Evolutionary conservation across 2,888 invertebrate species (phyloP).

Genomic region (Limnephilus auricula): DNA sequence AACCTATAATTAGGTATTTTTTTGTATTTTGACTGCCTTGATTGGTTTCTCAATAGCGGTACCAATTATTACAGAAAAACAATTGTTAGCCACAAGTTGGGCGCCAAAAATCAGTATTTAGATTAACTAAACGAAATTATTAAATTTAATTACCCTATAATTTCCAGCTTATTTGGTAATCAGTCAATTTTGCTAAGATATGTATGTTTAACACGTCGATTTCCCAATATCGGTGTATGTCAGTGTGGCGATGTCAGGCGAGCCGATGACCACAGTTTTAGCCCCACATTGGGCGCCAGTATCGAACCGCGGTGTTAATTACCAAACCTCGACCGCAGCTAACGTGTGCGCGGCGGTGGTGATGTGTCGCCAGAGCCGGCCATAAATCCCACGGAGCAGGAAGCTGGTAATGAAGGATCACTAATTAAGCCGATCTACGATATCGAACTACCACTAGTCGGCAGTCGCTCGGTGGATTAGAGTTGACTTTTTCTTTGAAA

Average conservation of each 20-base stretch:
- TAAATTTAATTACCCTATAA: background rate
- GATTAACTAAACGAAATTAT: fast-evolving
- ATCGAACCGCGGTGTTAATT: background rate
- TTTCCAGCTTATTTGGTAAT: background rate
- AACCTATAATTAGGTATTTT: background rate
- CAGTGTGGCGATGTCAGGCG: background rate
- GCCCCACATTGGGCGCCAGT: background rate
- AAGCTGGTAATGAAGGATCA: background rate
- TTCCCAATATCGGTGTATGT: background rate
- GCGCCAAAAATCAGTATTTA: background rate
- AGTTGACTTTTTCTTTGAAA: background rate
- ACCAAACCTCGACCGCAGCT: background rate
- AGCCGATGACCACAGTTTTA: background rate
- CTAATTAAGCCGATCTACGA: background rate
- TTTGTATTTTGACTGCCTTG: too few species aligned
- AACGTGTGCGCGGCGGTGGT: background rate
- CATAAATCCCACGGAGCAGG: background rate
- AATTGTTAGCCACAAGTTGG: background rate
- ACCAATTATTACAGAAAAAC: background rate
- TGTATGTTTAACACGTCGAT: background rate
- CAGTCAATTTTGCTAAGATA: background rate
- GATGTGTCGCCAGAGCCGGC: background rate
- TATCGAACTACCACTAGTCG: background rate
- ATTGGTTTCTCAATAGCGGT: too few species aligned
- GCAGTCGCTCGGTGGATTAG: background rate